These are phyloP conservation scores for Cossypha niveicapilla DNA, from an alignment of 2,797 vertebrate genomes.

Conservation along the genomic window DNA sequence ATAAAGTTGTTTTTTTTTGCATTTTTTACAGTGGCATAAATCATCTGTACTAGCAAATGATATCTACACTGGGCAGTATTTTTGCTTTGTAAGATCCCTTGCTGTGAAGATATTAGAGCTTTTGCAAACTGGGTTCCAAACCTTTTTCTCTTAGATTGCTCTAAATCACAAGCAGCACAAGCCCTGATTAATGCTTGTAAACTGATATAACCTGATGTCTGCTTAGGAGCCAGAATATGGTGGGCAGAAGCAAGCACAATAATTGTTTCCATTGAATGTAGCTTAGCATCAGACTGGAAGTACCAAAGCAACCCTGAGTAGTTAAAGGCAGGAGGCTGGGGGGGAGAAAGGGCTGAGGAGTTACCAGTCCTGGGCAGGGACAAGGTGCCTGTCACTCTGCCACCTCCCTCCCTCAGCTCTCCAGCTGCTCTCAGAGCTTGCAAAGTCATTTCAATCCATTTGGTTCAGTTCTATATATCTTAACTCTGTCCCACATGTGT, in stretches of 20 bases:
- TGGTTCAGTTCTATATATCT: background rate
- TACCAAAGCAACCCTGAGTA: background rate
- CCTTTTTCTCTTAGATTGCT: background rate
- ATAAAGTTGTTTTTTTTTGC: background rate
- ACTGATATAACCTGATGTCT: background rate
- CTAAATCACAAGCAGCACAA: background rate
- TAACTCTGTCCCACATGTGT: background rate
- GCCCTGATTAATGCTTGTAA: background rate
- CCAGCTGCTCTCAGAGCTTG: background rate
- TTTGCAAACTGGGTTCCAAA: background rate
- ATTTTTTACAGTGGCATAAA: background rate
- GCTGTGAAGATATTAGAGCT: background rate
- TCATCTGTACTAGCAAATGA: background rate
- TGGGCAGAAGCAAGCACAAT: background rate
- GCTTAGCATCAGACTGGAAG: background rate
- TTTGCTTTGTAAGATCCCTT: background rate
- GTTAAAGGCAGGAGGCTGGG: background rate
- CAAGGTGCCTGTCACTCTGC: background rate
- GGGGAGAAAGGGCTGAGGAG: background rate
- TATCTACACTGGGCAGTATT: background rate
- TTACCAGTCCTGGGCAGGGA: fast-evolving
- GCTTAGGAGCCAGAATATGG: background rate
- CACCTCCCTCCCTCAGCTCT: background rate
- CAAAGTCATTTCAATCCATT: background rate
- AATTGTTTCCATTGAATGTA: background rate